These are phyloP conservation scores for Agonopterix subpropinquella DNA, from an alignment of 2,888 invertebrate genomes.

Conservation along the genomic window DNA sequence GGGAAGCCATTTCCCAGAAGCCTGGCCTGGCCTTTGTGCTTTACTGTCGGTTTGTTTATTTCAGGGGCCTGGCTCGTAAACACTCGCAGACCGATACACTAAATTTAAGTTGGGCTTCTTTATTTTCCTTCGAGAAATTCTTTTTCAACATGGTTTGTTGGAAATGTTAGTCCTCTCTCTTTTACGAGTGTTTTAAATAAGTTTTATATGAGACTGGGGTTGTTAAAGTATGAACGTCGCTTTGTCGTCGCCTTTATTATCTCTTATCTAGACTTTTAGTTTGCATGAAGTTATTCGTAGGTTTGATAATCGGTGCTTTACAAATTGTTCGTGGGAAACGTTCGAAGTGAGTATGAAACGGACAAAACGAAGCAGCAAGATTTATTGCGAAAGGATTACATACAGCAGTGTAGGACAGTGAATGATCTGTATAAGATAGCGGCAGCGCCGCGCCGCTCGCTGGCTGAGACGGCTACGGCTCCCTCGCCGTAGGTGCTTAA, in stretches of 20 bases:
- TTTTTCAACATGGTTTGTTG: conserved; percentile 17
- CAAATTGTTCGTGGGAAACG: too few relatives aligned
- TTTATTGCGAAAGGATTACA: conserved; percentile 3
- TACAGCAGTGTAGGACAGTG: conserved; percentile 27
- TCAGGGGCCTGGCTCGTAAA: conserved; percentile 63
- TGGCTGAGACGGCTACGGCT: conserved; percentile 23
- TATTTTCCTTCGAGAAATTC: conserved; percentile 49
- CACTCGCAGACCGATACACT: conserved; percentile 61
- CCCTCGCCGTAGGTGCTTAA: conserved; percentile 49
- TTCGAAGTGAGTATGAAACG: too few relatives aligned
- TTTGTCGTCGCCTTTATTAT: too few relatives aligned
- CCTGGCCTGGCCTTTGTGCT: conserved; percentile 58
- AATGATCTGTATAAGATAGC: conserved; percentile 49
- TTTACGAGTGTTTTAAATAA: conserved; percentile 12
- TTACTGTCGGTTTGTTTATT: conserved; percentile 66
- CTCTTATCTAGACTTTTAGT: not conserved
- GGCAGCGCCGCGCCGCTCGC: conserved; percentile 26
- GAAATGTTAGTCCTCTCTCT: conserved; percentile 13
- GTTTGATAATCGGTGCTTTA: too few relatives aligned
- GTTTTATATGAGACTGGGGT: conserved; percentile 7
- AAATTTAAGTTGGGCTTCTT: conserved; percentile 59
- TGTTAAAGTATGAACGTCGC: conserved; percentile 1
- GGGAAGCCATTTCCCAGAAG: conserved; percentile 48
- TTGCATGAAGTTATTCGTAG: too few relatives aligned
- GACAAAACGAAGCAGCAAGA: not conserved